phyloP scores from a whole-genome alignment of 2,888 invertebrate species.

The Hecatera dysodea region DNA sequence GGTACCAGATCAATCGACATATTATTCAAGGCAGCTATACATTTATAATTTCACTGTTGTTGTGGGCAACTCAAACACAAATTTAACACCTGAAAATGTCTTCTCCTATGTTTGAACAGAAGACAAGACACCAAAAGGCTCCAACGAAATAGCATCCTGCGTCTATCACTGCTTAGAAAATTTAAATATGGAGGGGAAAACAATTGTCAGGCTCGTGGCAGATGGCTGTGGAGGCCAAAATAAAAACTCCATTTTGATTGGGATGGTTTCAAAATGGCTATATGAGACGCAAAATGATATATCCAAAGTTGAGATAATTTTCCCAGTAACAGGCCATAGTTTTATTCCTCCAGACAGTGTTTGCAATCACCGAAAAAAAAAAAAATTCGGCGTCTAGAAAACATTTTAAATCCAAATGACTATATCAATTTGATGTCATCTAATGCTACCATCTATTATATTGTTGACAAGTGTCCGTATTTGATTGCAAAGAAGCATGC shows the following conservation, averaged over 20 bases:
- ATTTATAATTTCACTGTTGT: slow-evolving; percentile 20
- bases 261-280: slow-evolving; percentile 3
- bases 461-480: not conserved
- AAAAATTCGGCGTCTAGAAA: not conserved
- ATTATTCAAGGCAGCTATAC: slow-evolving; percentile 9
- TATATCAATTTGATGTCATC: slow-evolving; percentile 1
- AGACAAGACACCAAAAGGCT: not conserved
- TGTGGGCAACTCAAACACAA: slow-evolving; percentile 10
- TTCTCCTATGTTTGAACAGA: slow-evolving; percentile 1
- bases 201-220: not conserved
- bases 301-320: slow-evolving; percentile 3
- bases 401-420: not conserved
- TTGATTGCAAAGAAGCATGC: slow-evolving; percentile 3
- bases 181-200: slow-evolving; percentile 1
- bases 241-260: not conserved
- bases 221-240: slow-evolving; percentile 1
- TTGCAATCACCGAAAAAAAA: not conserved
- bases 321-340: not conserved
- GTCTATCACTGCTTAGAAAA: not conserved
- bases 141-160: slow-evolving; percentile 1
- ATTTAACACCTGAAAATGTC: not conserved
- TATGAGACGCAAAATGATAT: not conserved
- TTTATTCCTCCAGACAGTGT: not conserved
- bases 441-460: not conserved
- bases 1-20: not conserved